Conservation (phyloP, 2,113 vertebrate genomes). For the Saguinus midas region DNA sequence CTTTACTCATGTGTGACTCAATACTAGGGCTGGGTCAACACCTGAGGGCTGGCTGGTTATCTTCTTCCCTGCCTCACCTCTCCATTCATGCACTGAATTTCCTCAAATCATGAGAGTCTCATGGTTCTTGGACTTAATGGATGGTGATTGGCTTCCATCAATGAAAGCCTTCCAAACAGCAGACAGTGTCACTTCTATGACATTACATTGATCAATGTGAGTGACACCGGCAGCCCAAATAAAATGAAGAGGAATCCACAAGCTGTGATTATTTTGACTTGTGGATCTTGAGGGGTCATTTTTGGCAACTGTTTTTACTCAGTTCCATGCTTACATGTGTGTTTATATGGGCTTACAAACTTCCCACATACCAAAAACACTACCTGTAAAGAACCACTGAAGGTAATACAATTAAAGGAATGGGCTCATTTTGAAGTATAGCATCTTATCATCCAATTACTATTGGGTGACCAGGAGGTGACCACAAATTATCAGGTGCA, state of each 20-base stretch:
- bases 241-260: too few species aligned
- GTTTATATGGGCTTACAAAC: too few species aligned
- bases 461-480: neutral
- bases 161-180: neutral
- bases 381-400: too few species aligned
- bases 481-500: neutral
- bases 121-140: neutral
- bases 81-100: neutral
- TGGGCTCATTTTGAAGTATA: neutral
- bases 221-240: neutral
- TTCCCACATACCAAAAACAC: neutral
- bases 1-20: too few species aligned
- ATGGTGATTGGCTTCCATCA: neutral
- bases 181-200: too few species aligned
- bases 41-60: neutral
- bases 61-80: neutral
- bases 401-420: neutral
- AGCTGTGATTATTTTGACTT: neutral
- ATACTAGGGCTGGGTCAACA: neutral
- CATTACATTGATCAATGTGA: too few species aligned
- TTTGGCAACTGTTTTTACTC: neutral
- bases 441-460: neutral
- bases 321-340: too few species aligned
- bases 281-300: too few species aligned
- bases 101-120: neutral